Conservation (phyloP, 1,140 invertebrate species). For the Leptonema lineaticorne region DNA sequence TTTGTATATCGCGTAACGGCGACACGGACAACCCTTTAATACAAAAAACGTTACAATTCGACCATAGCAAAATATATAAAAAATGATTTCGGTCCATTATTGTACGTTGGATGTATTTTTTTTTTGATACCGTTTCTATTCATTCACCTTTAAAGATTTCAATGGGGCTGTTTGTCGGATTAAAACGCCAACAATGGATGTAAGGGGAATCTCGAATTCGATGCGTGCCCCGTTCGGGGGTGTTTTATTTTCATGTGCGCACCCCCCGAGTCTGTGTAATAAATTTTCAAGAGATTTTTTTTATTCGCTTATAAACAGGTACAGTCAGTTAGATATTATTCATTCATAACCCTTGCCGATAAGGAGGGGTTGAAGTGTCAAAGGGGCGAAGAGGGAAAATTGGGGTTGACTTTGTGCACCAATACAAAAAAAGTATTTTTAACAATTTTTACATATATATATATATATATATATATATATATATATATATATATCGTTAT, state of each 20-base stretch:
- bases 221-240: conserved; percentile 26
- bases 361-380: conserved; percentile 29
- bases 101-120: conserved; percentile 31
- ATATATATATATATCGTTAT: no score
- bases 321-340: conserved; percentile 40
- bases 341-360: conserved; percentile 40
- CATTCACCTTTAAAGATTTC: conserved; percentile 40
- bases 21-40: conserved; percentile 29
- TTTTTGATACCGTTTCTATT: conserved; percentile 2
- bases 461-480: no score
- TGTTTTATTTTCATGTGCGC: conserved; percentile 39
- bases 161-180: conserved; percentile 42
- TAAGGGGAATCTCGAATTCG: conserved; percentile 24
- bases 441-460: no score
- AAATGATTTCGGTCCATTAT: conserved; percentile 35
- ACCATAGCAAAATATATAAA: conserved; percentile 41
- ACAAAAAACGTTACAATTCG: conserved; percentile 29
- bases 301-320: conserved; percentile 40
- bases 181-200: conserved; percentile 39
- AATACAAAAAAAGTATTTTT: no score
- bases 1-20: background rate
- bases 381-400: background rate
- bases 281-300: conserved; percentile 42
- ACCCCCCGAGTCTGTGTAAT: conserved; percentile 31
- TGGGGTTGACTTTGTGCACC: no score